phyloP scores from a whole-genome alignment of 2,113 vertebrate genomes.

The Gyps fulvus region DNA sequence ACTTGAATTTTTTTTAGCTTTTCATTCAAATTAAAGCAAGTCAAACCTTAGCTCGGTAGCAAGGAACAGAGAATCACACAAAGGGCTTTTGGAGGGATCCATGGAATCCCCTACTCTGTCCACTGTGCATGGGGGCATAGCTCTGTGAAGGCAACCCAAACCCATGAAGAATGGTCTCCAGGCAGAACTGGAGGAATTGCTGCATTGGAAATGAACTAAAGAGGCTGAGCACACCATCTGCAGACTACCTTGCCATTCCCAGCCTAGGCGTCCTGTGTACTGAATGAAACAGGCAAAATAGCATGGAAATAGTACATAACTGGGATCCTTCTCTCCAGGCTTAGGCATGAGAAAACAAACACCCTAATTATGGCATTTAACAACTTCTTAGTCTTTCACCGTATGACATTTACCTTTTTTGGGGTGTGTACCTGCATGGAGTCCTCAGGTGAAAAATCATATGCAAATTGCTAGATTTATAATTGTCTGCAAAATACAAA shows the following conservation, averaged over 20 bases:
- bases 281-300: neutral
- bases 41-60: neutral
- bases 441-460: neutral
- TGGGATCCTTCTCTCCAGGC: neutral
- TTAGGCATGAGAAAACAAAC: neutral
- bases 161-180: neutral
- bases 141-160: neutral
- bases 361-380: neutral
- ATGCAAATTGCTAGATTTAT: neutral
- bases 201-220: neutral
- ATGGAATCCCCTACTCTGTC: neutral
- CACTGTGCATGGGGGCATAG: neutral
- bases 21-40: neutral
- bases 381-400: neutral
- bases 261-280: fast-evolving
- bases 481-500: neutral
- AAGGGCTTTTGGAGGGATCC: neutral
- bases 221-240: neutral
- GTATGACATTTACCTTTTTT: neutral
- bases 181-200: neutral
- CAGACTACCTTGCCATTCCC: neutral
- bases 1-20: neutral
- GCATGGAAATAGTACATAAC: neutral
- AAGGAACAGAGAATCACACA: neutral
- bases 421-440: neutral